These are phyloP conservation scores for Axea sp. DNA, from an alignment of 2,888 invertebrate genomes.

Conservation along the genomic window DNA sequence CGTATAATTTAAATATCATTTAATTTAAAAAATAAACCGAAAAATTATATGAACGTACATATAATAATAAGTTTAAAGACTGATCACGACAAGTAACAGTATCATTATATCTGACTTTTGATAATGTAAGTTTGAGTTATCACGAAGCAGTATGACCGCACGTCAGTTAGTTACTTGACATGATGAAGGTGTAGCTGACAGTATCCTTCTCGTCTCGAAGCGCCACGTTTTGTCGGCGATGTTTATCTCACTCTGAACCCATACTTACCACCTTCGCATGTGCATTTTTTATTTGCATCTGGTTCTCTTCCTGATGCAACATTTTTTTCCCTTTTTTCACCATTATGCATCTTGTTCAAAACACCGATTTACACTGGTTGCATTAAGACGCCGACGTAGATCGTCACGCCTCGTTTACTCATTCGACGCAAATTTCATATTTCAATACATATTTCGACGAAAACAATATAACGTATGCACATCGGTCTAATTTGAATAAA, in stretches of 20 bases:
- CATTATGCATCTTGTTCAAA: conserved; percentile 50
- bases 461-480: conserved; percentile 26
- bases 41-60: conserved; percentile 27
- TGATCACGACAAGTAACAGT: conserved; percentile 60
- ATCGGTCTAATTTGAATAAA: not conserved
- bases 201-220: conserved; percentile 56
- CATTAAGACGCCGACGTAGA: conserved; percentile 68
- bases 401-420: conserved; percentile 66
- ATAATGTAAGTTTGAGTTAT: conserved; percentile 59
- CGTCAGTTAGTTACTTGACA: conserved; percentile 59
- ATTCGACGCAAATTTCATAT: conserved; percentile 65
- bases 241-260: conserved; percentile 71
- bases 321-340: conserved; percentile 21
- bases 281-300: conserved; percentile 55
- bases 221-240: conserved; percentile 65
- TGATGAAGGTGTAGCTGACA: conserved; percentile 61
- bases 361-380: conserved; percentile 62
- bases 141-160: conserved; percentile 55
- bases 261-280: conserved; percentile 69
- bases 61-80: conserved; percentile 58
- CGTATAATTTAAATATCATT: conserved; percentile 52
- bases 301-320: conserved; percentile 41
- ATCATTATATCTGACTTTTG: conserved; percentile 54
- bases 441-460: conserved; percentile 48
- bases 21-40: conserved; percentile 44